A percentile compares a stretch with the other conserved stretches of the same genome.
These are phyloP conservation scores for Lanistes nyassanus DNA, from an alignment of 1,140 invertebrate species.

Conservation along the genomic window DNA sequence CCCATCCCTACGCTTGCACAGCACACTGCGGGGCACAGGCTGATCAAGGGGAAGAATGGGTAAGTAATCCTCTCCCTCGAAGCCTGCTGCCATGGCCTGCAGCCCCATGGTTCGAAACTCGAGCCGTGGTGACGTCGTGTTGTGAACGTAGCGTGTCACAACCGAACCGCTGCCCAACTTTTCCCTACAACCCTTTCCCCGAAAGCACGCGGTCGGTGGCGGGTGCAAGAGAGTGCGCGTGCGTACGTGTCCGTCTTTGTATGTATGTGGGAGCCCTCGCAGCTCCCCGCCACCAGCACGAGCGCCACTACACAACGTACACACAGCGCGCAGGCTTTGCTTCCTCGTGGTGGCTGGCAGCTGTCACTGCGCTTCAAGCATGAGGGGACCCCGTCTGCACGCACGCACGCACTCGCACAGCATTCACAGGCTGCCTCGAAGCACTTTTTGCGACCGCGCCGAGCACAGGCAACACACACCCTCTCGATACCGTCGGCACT, in stretches of 20 bases:
- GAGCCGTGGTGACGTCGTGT: constrained; percentile 15
- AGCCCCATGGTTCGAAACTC: constrained; percentile 18
- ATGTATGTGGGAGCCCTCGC: background rate
- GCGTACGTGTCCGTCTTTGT: background rate
- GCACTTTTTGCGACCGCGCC: too few species aligned
- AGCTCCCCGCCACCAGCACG: background rate
- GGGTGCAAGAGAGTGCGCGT: background rate
- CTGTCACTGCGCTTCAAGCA: too few species aligned
- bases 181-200: too few species aligned
- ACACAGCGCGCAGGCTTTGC: background rate
- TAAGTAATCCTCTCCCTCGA: constrained; percentile 13
- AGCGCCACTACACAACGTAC: too few species aligned
- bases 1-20: constrained; percentile 15
- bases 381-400: background rate
- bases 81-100: constrained; percentile 18
- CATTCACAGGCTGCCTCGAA: background rate
- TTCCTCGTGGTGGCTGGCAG: background rate
- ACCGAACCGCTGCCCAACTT: too few species aligned
- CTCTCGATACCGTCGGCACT: background rate
- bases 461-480: background rate
- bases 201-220: background rate
- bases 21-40: constrained; percentile 18
- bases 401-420: background rate
- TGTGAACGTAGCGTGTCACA: too few species aligned
- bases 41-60: constrained; percentile 20